phyloP scores from a whole-genome alignment of 2,888 invertebrate genomes.

The Caenorhabditis sulstoni region DNA sequence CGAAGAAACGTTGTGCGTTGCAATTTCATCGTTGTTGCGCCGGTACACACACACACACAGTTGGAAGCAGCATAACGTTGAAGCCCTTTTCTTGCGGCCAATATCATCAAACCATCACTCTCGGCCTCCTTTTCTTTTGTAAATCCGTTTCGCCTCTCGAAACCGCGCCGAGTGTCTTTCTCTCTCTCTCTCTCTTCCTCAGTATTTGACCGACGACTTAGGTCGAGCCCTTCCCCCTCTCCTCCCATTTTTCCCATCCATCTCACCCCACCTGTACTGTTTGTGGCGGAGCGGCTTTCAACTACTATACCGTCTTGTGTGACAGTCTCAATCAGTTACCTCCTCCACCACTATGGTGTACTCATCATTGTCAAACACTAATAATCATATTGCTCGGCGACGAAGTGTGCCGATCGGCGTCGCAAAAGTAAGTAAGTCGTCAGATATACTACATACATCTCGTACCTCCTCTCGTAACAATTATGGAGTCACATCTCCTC shows the following conservation, averaged over 20 bases:
- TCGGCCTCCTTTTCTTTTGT: constrained; percentile 12
- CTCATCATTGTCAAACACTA: constrained; percentile 49
- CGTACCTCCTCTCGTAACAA: constrained; percentile 15
- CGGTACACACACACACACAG: too few relatives aligned
- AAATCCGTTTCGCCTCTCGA: constrained; percentile 37
- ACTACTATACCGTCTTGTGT: constrained; percentile 9
- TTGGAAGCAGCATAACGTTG: neutral
- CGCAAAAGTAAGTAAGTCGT: constrained; percentile 38
- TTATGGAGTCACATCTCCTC: constrained; percentile 39
- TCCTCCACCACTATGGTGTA: constrained; percentile 43
- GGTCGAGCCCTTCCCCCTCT: constrained; percentile 6
- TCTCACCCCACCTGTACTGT: constrained; percentile 40
- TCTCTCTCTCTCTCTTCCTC: constrained; percentile 2
- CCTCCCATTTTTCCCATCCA: neutral
- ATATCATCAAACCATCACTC: constrained; percentile 48
- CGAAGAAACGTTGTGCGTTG: too few relatives aligned
- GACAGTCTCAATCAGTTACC: constrained; percentile 6
- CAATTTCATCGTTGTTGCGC: too few relatives aligned
- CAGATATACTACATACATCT: neutral
- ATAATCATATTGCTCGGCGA: constrained; percentile 39
- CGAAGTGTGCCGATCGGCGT: constrained; percentile 36
- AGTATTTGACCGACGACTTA: constrained; percentile 52
- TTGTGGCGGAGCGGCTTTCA: constrained; percentile 21
- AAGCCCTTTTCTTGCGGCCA: neutral
- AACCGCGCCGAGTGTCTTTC: constrained; percentile 8